phyloP scores from a whole-genome alignment of 2,113 vertebrate genomes.

The Galbula dea region DNA sequence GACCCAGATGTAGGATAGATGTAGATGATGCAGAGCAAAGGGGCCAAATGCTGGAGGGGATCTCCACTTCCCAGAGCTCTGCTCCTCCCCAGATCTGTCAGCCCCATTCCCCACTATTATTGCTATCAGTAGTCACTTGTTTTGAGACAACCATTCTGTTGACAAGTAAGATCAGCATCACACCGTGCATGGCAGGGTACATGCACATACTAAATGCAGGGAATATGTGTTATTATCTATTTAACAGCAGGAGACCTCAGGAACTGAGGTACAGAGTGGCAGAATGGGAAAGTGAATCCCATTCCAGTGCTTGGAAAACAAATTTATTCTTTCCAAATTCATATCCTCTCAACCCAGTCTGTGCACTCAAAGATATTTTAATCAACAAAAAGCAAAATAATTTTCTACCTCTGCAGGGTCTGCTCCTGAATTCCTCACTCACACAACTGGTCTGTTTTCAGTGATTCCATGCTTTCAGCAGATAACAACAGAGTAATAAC shows the following conservation, averaged over 20 bases:
- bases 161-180: slow-evolving; percentile 10
- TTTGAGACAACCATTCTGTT: neutral
- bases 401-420: neutral
- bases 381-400: neutral
- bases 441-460: neutral
- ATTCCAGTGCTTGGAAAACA: neutral
- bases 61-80: fast-evolving
- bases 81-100: neutral
- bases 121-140: neutral
- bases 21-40: neutral
- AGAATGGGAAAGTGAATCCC: slow-evolving; percentile 31
- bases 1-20: too few relatives aligned
- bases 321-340: slow-evolving; percentile 22
- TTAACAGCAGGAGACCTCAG: neutral
- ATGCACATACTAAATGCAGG: neutral
- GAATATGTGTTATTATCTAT: slow-evolving; percentile 14
- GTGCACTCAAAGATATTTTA: neutral
- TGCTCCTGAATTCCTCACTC: neutral
- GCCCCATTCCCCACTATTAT: neutral
- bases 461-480: neutral
- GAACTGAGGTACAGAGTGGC: neutral
- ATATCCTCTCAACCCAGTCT: neutral
- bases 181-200: neutral
- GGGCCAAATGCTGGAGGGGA: neutral
- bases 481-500: slow-evolving; percentile 1